Evolutionary conservation across 1,140 invertebrate species (phyloP).

Genomic region (Drosophila virilis): DNA sequence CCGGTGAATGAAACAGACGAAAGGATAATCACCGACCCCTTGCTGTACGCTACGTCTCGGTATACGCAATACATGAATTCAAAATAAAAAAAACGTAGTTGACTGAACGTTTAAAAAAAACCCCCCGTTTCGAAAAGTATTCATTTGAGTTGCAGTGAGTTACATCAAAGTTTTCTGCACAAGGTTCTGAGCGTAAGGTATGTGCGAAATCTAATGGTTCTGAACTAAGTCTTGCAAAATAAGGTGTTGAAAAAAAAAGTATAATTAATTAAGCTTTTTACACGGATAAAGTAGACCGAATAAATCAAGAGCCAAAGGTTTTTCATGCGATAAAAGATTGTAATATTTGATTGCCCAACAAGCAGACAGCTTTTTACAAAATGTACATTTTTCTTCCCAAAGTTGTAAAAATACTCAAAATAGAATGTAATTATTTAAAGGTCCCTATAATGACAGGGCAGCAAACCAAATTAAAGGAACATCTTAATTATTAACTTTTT

Average conservation of each 20-base stretch:
- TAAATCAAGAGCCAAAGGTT: constrained; percentile 64
- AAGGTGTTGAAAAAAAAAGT: constrained; percentile 25
- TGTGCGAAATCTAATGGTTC: not conserved
- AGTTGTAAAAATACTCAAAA: constrained; percentile 23
- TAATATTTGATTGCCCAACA: constrained; percentile 55
- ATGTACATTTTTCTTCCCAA: constrained; percentile 10
- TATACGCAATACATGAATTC: too few species aligned
- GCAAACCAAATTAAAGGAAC: constrained; percentile 48
- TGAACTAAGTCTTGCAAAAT: constrained; percentile 3
- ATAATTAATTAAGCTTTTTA: constrained; percentile 65
- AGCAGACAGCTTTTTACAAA: not conserved
- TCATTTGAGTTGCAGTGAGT: too few species aligned
- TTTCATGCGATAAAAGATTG: constrained; percentile 57
- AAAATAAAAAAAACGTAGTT: too few species aligned
- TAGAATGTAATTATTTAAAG: constrained; percentile 71
- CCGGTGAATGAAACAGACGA: too few species aligned
- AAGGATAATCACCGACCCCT: too few species aligned
- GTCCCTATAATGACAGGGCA: constrained; percentile 52
- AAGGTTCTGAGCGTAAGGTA: not conserved
- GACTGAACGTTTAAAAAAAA: too few species aligned
- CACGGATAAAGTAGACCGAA: constrained; percentile 26
- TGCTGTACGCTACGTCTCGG: too few species aligned
- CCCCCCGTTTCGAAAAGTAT: too few species aligned
- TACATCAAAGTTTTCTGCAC: constrained; percentile 23
- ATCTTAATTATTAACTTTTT: constrained; percentile 63